A percentile compares a stretch with the other conserved stretches of the same genome.
Conservation (phyloP, 2,113 vertebrate genomes). For the Ageneiosus marmoratus region DNA sequence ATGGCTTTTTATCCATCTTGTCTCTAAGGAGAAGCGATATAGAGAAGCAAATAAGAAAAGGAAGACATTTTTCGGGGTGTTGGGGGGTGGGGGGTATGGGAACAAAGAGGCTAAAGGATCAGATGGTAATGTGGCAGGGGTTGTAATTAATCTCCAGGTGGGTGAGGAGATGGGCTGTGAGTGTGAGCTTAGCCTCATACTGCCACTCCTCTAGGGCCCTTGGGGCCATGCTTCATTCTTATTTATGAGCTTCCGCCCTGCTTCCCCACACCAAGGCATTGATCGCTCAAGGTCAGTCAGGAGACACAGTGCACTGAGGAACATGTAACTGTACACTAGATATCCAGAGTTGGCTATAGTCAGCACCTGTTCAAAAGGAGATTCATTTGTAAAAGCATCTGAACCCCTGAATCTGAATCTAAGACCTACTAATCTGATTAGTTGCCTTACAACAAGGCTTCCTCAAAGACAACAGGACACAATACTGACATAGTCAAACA, state of each 20-base stretch:
- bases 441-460: conserved; percentile 4
- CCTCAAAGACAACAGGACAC: conserved; percentile 3
- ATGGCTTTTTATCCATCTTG: conserved; percentile 21
- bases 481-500: background rate
- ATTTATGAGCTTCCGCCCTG: conserved; percentile 75
- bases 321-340: conserved; percentile 43
- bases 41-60: conserved; percentile 2
- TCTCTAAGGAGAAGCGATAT: conserved; percentile 15
- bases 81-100: conserved; percentile 33
- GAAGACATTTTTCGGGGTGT: conserved; percentile 10
- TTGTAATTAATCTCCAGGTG: conserved; percentile 70
- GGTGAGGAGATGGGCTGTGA: conserved; percentile 56
- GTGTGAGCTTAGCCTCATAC: conserved; percentile 57
- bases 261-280: conserved; percentile 68
- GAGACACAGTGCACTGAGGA: conserved; percentile 46
- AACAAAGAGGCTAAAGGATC: conserved; percentile 58
- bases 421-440: conserved; percentile 19
- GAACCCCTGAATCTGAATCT: conserved; percentile 14
- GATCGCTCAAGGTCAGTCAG: conserved; percentile 72
- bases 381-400: conserved; percentile 12
- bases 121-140: conserved; percentile 62
- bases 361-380: conserved; percentile 1
- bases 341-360: conserved; percentile 8
- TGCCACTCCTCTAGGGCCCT: conserved; percentile 50
- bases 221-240: conserved; percentile 74